Conservation (phyloP, 1,140 invertebrate species). For the Heliconius congener region DNA sequence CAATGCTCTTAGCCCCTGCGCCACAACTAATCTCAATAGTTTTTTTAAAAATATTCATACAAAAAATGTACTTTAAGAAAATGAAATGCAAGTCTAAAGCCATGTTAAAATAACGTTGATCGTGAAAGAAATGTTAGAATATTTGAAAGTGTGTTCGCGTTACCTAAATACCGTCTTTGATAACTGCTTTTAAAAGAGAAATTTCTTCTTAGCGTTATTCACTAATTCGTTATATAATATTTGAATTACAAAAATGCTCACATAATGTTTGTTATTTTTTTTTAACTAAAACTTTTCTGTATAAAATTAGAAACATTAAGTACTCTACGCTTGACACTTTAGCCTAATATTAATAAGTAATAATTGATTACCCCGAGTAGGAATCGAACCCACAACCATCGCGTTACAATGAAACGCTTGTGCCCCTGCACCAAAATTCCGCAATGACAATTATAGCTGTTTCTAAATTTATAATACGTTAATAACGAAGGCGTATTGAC, state of each 20-base stretch:
- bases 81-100: background rate
- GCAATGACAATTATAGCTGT: background rate
- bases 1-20: too few species aligned
- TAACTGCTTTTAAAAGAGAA: constrained; percentile 5
- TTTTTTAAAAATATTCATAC: background rate
- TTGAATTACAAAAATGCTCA: background rate
- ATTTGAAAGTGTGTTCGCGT: background rate
- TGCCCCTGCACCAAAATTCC: background rate
- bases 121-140: constrained; percentile 8
- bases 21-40: too few species aligned
- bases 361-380: too few species aligned
- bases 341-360: too few species aligned
- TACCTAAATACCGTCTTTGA: constrained; percentile 13
- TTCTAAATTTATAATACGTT: background rate
- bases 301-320: background rate
- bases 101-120: background rate
- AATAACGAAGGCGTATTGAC: constrained; percentile 20
- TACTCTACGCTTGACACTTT: too few species aligned
- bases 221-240: background rate
- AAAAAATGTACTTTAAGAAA: background rate
- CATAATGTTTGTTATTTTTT: background rate
- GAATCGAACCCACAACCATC: too few species aligned
- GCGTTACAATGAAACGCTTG: too few species aligned
- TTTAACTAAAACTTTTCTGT: background rate
- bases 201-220: background rate